phyloP scores from a whole-genome alignment of 2,888 invertebrate genomes.

The Phaonia tiefii region DNA sequence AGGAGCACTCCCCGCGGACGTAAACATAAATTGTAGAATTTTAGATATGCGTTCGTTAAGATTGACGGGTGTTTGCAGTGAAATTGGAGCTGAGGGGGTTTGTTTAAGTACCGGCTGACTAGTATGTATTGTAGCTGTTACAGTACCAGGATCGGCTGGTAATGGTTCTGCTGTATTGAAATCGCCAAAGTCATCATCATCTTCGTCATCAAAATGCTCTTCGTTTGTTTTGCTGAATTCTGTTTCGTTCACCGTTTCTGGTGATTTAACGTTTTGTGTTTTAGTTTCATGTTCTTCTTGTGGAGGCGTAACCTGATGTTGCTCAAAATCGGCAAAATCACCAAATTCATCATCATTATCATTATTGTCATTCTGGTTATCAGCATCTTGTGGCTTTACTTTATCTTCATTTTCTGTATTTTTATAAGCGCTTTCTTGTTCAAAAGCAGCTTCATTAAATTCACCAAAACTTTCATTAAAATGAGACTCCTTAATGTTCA shows the following conservation, averaged over 20 bases:
- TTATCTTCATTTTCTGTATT: not conserved
- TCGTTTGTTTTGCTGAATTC: not conserved
- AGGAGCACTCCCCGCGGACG: not conserved
- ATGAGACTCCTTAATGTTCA: not conserved
- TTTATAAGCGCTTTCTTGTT: not conserved
- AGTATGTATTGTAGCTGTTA: constrained; percentile 40
- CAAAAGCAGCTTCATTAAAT: not conserved
- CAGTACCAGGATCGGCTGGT: constrained; percentile 42
- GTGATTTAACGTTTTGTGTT: not conserved
- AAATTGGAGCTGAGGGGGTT: not conserved
- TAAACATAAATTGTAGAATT: constrained; percentile 77
- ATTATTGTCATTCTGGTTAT: constrained; percentile 32
- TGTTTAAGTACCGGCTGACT: constrained; percentile 41
- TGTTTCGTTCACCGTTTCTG: no score
- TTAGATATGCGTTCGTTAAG: constrained; percentile 64
- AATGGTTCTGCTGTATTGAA: constrained; percentile 73
- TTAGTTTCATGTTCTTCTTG: constrained; percentile 11
- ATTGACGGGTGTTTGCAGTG: constrained; percentile 37
- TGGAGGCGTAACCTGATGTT: constrained; percentile 13
- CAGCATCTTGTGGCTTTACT: not conserved
- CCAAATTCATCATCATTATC: constrained; percentile 77
- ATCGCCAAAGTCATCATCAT: constrained; percentile 77
- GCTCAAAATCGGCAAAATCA: constrained; percentile 71
- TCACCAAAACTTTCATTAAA: constrained; percentile 12
- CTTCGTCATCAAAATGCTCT: constrained; percentile 41